These are phyloP conservation scores for Oreotragus oreotragus DNA, from an alignment of 2,113 vertebrate genomes.

Conservation along the genomic window DNA sequence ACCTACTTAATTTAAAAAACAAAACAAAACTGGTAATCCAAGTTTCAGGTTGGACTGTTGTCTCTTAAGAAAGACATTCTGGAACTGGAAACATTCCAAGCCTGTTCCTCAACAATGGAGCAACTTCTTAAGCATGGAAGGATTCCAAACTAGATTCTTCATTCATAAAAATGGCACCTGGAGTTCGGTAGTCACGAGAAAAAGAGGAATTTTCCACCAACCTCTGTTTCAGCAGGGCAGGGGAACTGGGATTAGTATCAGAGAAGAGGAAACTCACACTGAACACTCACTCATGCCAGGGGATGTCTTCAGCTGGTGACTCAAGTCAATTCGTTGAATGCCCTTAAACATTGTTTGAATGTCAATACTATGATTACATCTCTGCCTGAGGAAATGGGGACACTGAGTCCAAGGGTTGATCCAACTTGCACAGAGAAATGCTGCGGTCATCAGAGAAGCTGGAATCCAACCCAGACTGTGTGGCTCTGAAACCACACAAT, in stretches of 20 bases:
- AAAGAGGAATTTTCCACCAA: not conserved
- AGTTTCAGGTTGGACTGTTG: not conserved
- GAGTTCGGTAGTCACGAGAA: not conserved
- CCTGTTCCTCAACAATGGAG: not conserved
- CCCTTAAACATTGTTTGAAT: rapidly evolving
- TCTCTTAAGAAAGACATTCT: not conserved
- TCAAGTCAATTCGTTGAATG: not conserved
- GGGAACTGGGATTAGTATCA: not conserved
- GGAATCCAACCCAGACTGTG: not conserved
- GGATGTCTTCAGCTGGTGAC: not conserved
- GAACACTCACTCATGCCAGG: not conserved
- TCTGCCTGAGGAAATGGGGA: not conserved
- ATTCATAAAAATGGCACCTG: not conserved
- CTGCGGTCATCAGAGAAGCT: not conserved
- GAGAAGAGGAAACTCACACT: not conserved
- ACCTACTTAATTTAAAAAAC: not conserved
- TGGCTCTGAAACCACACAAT: not conserved
- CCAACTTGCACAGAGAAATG: not conserved
- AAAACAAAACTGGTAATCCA: not conserved
- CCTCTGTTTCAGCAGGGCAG: not conserved
- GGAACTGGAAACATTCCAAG: not conserved
- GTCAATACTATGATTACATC: too few species aligned
- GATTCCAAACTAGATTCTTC: not conserved
- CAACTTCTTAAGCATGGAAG: not conserved
- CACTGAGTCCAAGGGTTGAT: not conserved